A percentile compares a stretch with the other conserved stretches of the same genome.
Evolutionary conservation across 2,797 vertebrate species (phyloP).

Genomic region (Chelon auratus): DNA sequence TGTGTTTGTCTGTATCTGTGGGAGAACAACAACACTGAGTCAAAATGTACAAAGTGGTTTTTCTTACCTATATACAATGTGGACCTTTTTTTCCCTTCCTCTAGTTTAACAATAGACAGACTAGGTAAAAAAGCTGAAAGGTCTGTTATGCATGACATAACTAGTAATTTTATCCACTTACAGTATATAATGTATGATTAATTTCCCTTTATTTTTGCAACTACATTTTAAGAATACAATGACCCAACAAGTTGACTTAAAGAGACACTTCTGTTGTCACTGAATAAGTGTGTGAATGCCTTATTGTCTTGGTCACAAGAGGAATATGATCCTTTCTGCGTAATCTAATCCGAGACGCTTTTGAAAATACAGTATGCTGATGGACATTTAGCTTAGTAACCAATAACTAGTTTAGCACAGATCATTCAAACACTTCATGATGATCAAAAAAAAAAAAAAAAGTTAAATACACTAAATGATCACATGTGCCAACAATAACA

Average conservation of each 20-base stretch:
- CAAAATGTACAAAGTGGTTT: neutral
- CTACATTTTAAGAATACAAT: conserved; percentile 10
- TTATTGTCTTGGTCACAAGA: conserved; percentile 5
- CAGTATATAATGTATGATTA: neutral
- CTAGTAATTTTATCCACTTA: neutral
- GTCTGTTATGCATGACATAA: neutral
- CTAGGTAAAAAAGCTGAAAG: too few relatives aligned
- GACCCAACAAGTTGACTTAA: conserved; percentile 15
- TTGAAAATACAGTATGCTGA: neutral
- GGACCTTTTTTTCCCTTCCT: neutral
- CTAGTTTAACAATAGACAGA: too few relatives aligned
- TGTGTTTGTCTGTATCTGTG: conserved; percentile 63
- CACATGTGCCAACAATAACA: neutral
- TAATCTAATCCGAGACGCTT: neutral
- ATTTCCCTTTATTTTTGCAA: neutral
- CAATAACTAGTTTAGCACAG: neutral
- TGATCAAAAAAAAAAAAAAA: neutral
- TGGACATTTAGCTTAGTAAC: conserved; percentile 3
- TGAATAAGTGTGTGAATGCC: neutral
- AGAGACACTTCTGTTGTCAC: conserved; percentile 16
- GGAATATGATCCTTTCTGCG: conserved; percentile 16
- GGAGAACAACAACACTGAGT: conserved; percentile 3
- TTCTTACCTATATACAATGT: neutral
- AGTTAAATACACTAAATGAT: neutral
- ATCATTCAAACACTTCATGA: conserved; percentile 1